Percentiles rank a stretch among this genome's conserved stretches.
phyloP scores from a whole-genome alignment of 2,113 vertebrate species.

The Irena cyanogastra region DNA sequence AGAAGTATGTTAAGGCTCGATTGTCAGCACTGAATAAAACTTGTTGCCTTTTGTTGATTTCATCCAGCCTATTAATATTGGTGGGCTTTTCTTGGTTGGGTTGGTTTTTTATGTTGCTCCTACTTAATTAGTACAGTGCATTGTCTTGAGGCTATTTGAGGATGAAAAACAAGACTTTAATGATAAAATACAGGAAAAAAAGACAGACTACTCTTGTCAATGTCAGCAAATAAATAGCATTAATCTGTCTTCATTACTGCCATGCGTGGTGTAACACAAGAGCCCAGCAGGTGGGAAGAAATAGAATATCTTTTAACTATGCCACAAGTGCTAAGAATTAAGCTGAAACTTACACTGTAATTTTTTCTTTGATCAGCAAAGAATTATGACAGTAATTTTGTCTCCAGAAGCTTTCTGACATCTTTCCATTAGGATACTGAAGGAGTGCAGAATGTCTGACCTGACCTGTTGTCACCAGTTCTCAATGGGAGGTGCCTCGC shows the following conservation, averaged over 20 bases:
- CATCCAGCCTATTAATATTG: constrained; percentile 38
- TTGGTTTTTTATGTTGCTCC: neutral
- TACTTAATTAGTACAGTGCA: neutral
- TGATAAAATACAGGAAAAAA: constrained; percentile 63
- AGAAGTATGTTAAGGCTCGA: neutral
- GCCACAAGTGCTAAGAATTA: constrained; percentile 41
- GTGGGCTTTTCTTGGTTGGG: constrained; percentile 19
- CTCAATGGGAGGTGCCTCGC: neutral
- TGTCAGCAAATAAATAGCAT: constrained; percentile 77
- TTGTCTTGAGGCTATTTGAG: constrained; percentile 27
- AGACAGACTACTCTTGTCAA: constrained; percentile 64
- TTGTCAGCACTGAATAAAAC: neutral
- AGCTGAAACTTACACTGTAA: constrained; percentile 31
- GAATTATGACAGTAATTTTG: constrained; percentile 9
- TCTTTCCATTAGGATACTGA: neutral
- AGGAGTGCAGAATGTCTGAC: neutral
- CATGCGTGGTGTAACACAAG: constrained; percentile 32
- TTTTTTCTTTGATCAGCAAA: constrained; percentile 43
- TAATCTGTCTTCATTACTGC: constrained; percentile 85
- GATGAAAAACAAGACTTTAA: constrained; percentile 63
- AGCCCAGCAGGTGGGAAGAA: constrained; percentile 31
- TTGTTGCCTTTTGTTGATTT: neutral
- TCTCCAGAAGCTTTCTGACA: constrained; percentile 27
- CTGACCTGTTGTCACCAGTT: neutral
- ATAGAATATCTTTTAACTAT: constrained; percentile 20